Conservation (phyloP, 2,888 invertebrate genomes). For the Pegoplata infirma region DNA sequence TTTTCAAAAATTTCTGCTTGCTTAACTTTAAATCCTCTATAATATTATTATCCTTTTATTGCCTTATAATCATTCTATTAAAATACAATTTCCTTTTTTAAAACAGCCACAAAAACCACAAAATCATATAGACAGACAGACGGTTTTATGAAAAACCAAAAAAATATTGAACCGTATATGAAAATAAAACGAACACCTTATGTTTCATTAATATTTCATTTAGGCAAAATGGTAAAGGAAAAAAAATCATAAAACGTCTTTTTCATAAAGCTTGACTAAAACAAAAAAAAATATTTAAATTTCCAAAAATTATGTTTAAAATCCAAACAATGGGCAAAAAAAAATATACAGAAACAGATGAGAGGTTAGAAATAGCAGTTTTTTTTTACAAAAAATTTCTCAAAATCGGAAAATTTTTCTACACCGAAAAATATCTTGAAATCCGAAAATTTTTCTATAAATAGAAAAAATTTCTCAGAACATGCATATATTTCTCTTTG, state of each 20-base stretch:
- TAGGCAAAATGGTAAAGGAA: conserved; percentile 4
- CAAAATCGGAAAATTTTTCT: too few relatives aligned
- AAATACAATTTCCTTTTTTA: conserved; percentile 52
- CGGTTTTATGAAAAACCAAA: too few relatives aligned
- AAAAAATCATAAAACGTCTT: not conserved
- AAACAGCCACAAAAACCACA: conserved; percentile 36
- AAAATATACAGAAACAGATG: not conserved
- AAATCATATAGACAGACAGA: conserved; percentile 16
- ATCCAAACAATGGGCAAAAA: not conserved
- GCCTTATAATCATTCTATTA: conserved; percentile 44
- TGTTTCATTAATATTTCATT: conserved; percentile 59
- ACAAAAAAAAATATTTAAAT: conserved; percentile 5
- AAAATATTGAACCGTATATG: conserved; percentile 23
- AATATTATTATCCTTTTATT: conserved; percentile 37
- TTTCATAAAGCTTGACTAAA: not conserved
- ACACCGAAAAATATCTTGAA: too few relatives aligned
- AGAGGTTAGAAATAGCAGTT: conserved; percentile 3
- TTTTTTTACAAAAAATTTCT: too few relatives aligned
- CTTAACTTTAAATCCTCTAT: not conserved
- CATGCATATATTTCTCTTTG: too few relatives aligned
- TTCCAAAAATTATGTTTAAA: not conserved
- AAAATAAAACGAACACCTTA: conserved; percentile 45
- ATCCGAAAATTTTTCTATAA: too few relatives aligned
- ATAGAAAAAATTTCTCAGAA: too few relatives aligned
- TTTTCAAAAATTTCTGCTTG: not conserved